Base-by-base conservation (phyloP, 1,140 invertebrate species). In the Nephila pilipes region DNA sequence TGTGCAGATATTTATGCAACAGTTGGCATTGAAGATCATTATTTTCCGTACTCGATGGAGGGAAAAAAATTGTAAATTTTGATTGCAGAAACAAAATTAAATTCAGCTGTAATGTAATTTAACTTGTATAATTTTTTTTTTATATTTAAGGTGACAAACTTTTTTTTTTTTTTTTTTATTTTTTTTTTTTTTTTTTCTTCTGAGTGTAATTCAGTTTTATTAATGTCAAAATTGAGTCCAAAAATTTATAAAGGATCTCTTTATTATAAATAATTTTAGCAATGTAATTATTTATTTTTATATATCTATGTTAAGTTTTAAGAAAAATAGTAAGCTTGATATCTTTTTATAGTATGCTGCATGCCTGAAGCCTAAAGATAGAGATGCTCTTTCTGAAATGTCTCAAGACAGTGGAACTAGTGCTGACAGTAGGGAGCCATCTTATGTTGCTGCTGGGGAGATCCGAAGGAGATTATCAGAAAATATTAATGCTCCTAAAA, bases 331-430 rank as follows among this genome's bases (percentile, higher is more conserved):
- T 36, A 14, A 2, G n/a, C 10, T 46, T 88, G 18, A 88, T 25
- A 54, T 69, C 36, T 22, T 58, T 90, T 93, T 83, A n/a, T 65
- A 94, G 90, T 94, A 94, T 92, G 60, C 89, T 57, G 46, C 58
- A 1, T 94, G 89, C 32, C 63, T 63, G 5, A 92, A 93, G 20
- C 54, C 93, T 14, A 93, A 92, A 60, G 97, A 98, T 94, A 96
- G 97, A 94, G 98, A 98, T 95, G 98, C 98, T 22, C 97, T 99
- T 94, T 99, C 98, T 1, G 98, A 98, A 95, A 96, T 98, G 95
- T 98, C 98, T 83, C 97, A 98, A 94, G 98, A 99, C 94, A 99
- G 98, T 20, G 97, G 97, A 93, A 98, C 98, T 93, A 99, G 98
- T 94, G 96, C 97, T 54, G 98, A 99, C 95, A 95, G 95, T 92